Evolutionary conservation across 2,113 vertebrate genomes (phyloP), one percentile per base, ranked within the genome.

Genomic region (Neolamprologus kungweensis): DNA sequence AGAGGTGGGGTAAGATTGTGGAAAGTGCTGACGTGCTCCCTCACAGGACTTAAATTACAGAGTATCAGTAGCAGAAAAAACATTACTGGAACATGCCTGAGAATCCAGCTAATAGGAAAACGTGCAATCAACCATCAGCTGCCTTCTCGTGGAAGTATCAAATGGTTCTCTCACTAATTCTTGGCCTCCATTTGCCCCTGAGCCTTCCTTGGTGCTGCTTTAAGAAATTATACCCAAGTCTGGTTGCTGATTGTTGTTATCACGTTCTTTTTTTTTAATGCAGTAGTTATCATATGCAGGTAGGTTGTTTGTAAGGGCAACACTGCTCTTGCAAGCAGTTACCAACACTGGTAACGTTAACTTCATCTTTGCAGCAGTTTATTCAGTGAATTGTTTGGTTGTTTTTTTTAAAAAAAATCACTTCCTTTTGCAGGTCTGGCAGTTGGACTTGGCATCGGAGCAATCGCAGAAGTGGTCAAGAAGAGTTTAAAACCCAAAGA

Each of bases 381-480:
- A 19, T 50, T 50, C 26, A 31, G 1, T 50, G 23, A 75, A 12
- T 78, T 78, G 16, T 50, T 78, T 78, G 16, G 17, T 63, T 31
- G 17, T 63, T 21, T 21, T 21, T 21, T 21, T 21, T 3, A 23
- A 9, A 9, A 55, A 7, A 8, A 47, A n/a, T 51, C 10, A 33
- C 87, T 89, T 78, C 2, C 71, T 23, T 63, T 7, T 42, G 40
- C 94, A 99, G 98, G 98, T 51, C 91, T 99, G 87, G 98, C 98
- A 1, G 96, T 99, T 85, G 97, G 98, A 57, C 97, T 99, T 73
- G 98, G 98, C 79, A 95, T 99, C 3, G 98, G 98, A 13, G 98
- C 97, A 0, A 89, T 99, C 83, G 97, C 98, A 5, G 97, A 98
- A 92, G 97, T 98, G 14, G 98, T 98, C 4, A 99, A 99, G 95